These are phyloP conservation scores for Nephotettix cincticeps DNA, from an alignment of 1,140 invertebrate genomes.

Conservation along the genomic window DNA sequence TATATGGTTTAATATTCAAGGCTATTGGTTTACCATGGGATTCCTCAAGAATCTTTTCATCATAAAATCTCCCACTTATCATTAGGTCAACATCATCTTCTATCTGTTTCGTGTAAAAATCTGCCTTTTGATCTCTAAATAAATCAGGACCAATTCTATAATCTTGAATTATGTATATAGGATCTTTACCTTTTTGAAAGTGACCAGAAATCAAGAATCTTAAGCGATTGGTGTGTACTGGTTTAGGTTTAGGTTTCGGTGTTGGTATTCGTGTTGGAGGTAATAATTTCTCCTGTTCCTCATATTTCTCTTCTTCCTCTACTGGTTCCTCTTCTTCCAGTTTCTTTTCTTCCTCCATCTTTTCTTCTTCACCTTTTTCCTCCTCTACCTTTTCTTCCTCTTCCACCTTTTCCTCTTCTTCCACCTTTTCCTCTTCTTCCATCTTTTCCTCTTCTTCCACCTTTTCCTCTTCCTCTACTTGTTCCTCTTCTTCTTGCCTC, in stretches of 20 bases:
- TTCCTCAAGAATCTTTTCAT: slow-evolving; percentile 5
- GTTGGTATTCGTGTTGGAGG: background rate
- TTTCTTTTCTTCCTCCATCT: too few species aligned
- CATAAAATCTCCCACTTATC: background rate
- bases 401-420: background rate
- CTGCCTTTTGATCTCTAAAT: slow-evolving; percentile 5
- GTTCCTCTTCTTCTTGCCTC: background rate
- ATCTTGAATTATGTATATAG: slow-evolving; percentile 6
- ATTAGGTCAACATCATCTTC: background rate
- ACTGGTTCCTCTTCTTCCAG: background rate
- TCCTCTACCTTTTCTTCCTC: background rate
- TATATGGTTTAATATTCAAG: background rate
- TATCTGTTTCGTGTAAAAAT: background rate
- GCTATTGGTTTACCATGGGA: background rate
- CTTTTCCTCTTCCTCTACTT: background rate
- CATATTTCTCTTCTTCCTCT: background rate
- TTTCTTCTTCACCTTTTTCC: background rate
- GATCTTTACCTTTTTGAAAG: background rate
- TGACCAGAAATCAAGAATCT: background rate
- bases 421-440: background rate
- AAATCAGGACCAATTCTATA: background rate
- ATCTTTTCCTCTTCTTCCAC: background rate
- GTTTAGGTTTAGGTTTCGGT: background rate
- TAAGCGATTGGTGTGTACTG: background rate
- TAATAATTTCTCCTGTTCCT: background rate